Evolutionary conservation across 2,113 vertebrate species (phyloP).

Genomic region (Mohoua ochrocephala): DNA sequence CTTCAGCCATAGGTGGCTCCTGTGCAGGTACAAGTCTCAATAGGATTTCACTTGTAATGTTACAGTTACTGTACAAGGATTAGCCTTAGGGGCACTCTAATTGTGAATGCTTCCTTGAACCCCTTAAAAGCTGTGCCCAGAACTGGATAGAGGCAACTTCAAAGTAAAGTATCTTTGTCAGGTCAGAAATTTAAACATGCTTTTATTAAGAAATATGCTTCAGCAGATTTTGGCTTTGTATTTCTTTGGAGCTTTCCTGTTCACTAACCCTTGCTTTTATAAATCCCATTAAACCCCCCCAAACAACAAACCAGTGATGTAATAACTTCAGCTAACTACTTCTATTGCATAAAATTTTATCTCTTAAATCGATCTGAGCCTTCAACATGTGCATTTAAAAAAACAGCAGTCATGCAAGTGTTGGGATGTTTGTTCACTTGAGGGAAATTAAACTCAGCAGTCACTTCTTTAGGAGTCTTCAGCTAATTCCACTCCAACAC

Average conservation of each 20-base stretch:
- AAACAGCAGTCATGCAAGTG: neutral
- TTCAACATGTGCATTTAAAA: neutral
- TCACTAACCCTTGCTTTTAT: neutral
- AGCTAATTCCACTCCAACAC: neutral
- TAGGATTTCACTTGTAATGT: neutral
- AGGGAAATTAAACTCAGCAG: neutral
- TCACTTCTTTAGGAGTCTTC: conserved; percentile 7
- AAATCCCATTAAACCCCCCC: neutral
- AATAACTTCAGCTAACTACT: neutral
- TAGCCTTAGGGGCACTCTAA: neutral
- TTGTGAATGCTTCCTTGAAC: neutral
- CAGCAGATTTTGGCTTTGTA: neutral
- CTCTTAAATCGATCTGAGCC: neutral
- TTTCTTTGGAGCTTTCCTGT: neutral
- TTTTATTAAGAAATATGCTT: neutral
- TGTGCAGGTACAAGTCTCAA: neutral
- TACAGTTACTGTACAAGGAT: neutral
- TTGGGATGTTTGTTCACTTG: neutral
- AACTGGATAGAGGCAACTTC: neutral
- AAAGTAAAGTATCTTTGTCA: neutral
- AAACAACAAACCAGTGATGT: neutral
- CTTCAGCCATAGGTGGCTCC: neutral
- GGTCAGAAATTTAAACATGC: neutral
- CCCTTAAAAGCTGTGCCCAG: neutral
- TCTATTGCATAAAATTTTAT: neutral